Evolutionary conservation across 2,888 invertebrate species (phyloP), one percentile per base, ranked within the genome.

Genomic region (Miltochrista miniata): DNA sequence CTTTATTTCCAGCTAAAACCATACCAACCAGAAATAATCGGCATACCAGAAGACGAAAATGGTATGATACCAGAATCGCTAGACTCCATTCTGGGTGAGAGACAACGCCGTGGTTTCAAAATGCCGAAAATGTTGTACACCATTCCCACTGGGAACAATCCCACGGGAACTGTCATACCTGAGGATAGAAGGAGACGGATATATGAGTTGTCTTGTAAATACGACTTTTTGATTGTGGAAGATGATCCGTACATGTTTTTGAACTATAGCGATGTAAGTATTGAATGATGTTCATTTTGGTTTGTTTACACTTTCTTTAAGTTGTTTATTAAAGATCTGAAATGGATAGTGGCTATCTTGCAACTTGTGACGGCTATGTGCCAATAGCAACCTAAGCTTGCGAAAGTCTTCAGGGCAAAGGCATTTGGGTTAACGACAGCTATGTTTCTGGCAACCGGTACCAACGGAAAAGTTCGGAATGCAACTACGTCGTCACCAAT

Each of bases 211-310:
- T 96, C 96, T 40, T 95, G 95, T 81, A 92, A 93, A 76, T 96
- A 95, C 77, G 94, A 96, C 82, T 93, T 97, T 33, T 71, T 97
- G 8, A 96, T 97, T 46, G 70, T 97, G 7, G 97, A 97, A 76
- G 97, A 97, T 70, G 96, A 96, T 80, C 96, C 97, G 0, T 97
- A 96, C 72, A 95, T 94, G 83, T 96, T 95, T 74, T 85, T 97
- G 72, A 95, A 95, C 76, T 97, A 95, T 79, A 85, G 93, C 60
- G 92, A 93, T 54, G 94, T 94, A 56, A 85, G 86, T 73, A 18
- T 24, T 24, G 18, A 24, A 24, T 4, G 18, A 24, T 2, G 2
- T 1, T n/a, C 2, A 29, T 13, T 9, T 36, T 14, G 2, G 9
- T 36, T 36, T 10, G 8, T 36, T 13, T 10, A 12, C 7, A 14